A percentile compares a stretch with the other conserved stretches of the same genome.
Evolutionary conservation across 2,888 invertebrate genomes (phyloP).

Genomic region (Papilio elwesi): DNA sequence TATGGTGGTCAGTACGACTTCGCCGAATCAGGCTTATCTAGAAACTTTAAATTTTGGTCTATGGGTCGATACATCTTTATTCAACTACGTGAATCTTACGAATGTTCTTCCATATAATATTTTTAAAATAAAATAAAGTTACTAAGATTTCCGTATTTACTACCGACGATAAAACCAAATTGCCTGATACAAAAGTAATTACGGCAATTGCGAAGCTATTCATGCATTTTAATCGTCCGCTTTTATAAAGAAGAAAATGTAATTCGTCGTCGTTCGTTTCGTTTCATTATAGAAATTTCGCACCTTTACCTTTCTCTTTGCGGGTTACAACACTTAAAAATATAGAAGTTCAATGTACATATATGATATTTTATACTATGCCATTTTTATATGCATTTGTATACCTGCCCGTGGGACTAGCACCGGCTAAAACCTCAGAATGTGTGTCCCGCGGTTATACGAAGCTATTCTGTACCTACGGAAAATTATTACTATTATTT

Average conservation of each 20-base stretch:
- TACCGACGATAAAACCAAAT: conserved; percentile 10
- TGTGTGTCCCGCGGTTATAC: no score
- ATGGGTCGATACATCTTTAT: no score
- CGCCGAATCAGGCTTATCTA: no score
- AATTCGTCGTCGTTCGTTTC: not conserved
- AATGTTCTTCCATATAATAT: not conserved
- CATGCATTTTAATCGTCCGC: conserved; percentile 27
- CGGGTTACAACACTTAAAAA: not conserved
- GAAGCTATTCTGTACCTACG: no score
- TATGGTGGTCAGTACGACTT: no score
- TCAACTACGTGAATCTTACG: not conserved
- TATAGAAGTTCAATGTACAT: not conserved
- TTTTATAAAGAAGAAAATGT: conserved; percentile 8
- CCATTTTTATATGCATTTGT: no score
- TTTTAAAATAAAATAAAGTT: conserved; percentile 20
- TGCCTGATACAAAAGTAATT: conserved; percentile 32
- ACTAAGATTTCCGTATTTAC: conserved; percentile 12
- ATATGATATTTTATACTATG: not conserved
- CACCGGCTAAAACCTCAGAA: no score
- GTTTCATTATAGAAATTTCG: conserved; percentile 7
- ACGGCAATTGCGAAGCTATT: conserved; percentile 22
- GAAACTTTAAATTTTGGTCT: no score
- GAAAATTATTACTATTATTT: no score
- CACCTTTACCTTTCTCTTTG: conserved; percentile 5
- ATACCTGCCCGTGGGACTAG: no score